Base-by-base conservation (phyloP, 2,113 vertebrate genomes). In the Anser cygnoides region DNA sequence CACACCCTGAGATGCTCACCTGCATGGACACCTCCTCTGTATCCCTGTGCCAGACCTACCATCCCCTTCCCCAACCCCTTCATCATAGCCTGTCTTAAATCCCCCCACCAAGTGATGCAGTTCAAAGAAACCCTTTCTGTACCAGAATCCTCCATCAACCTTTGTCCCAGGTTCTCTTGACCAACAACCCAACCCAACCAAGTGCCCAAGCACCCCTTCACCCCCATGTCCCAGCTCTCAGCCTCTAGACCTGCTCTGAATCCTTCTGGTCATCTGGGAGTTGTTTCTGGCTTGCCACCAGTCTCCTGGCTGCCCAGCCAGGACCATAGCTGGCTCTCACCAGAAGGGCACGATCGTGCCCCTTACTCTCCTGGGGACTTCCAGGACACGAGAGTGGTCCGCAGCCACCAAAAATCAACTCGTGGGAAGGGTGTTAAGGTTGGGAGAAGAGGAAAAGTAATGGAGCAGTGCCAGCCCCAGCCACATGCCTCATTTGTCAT, bases 1-100 rank as follows among this genome's bases (percentile, higher is more conserved):
- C 39, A 50, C 7, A 66, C 18, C 3, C 39, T 0, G 1, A 33
- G 37, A 0, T 72, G 19, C 20, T 78, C 13, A 13, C 13, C 29
- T 89, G 35, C 46, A 63, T 46, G 9, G 12, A 75, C 43, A 41
- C 8, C 10, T 77, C 1, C 10, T 20, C 18, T 19, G 13, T 50
- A 31, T 18, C 7, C 13, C 43, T 2, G 0, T 43, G 39, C 10
- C 66, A 72, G 65, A 63, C 43, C 11, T 50, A 25, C 43, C 3
- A 1, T 31, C 29, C 22, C 73, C 43, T 72, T 65, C 26, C 31
- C 17, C 43, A 67, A 1, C 5, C 10, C 41, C 6, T 0, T 71
- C 39, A 31, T 29, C 9, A 8, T 17, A 20, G 68, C 29, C 26
- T 78, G 17, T 54, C 49, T 89, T 78, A 75, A 10, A 26, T 3